Base-by-base conservation (phyloP, 2,113 vertebrate species). In the Uropsilus gracilis region DNA sequence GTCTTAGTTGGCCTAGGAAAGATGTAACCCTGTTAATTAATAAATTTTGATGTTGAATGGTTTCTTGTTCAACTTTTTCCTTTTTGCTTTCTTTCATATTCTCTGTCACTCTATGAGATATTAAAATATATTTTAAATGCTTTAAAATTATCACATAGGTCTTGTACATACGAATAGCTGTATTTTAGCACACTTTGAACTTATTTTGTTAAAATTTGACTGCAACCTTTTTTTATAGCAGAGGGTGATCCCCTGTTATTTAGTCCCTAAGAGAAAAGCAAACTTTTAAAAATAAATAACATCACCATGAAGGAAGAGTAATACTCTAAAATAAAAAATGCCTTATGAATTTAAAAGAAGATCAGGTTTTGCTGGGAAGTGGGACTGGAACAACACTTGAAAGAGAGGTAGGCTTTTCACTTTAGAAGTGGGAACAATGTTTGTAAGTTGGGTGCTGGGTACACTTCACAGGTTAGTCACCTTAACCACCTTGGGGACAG, bases 281-380 rank as follows among this genome's bases (percentile, higher is more conserved):
- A 76, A 39, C 12, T 63, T 81, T 82, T 77, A 69, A 88, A 89
- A 81, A 75, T 48, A 94, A 90, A 63, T 55, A 34, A 91, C 91
- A 77, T 73, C 46, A 44, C 68, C 82, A 69, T 86, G 69, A 91
- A 91, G 37, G 37, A 63, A 80, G 72, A 44, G 48, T 57, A 22
- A 63, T 63, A 63, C 9, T 63, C 30, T 22, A 32, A 61, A 61
- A 46, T 24, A 61, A 28, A 53, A 55, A 78, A 89, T 20, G n/a
- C 1, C 37, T 0, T 0, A 34, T 42, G 5, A 17, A 0, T 73
- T 91, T 53, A 71, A 87, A 64, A 42, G 53, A 50, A 34, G 44
- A 61, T 50, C 61, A 28, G 8, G 50, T n/a, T 10, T 93, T 73
- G 57, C 53, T 53, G 39, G 61, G 53, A 82, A 72, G 50, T 61